Conservation (phyloP, 2,888 invertebrate species). For the Harpalus rufipes region DNA sequence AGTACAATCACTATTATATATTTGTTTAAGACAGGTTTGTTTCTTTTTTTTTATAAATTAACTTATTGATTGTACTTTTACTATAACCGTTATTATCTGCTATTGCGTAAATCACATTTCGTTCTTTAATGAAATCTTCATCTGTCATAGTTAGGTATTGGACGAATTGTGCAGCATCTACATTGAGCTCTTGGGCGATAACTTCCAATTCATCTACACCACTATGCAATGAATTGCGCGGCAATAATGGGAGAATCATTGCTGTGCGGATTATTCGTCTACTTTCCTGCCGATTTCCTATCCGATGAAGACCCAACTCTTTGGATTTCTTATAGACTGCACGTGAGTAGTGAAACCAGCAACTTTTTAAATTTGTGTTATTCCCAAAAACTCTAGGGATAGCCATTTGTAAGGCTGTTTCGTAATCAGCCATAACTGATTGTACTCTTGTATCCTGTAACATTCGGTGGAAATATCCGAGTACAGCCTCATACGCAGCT, state of each 20-base stretch:
- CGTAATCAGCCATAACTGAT: not conserved
- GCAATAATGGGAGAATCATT: not conserved
- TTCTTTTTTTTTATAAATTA: too few species aligned
- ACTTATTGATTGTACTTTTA: too few species aligned
- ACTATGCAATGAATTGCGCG: not conserved
- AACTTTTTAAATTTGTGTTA: not conserved
- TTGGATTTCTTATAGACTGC: not conserved
- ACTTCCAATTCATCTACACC: not conserved
- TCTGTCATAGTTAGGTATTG: too few species aligned
- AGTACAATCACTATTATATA: too few species aligned
- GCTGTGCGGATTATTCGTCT: not conserved
- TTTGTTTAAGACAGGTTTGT: too few species aligned
- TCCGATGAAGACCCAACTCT: not conserved
- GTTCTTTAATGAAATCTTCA: too few species aligned
- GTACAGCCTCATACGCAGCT: not conserved
- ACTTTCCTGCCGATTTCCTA: not conserved
- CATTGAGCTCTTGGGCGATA: not conserved
- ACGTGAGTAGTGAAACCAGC: not conserved
- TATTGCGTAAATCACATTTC: too few species aligned
- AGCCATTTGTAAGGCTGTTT: not conserved
- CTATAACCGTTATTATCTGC: too few species aligned
- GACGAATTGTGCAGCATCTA: not conserved
- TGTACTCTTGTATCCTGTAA: not conserved
- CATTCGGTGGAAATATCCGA: not conserved
- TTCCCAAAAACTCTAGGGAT: not conserved